Evolutionary conservation across 1,140 invertebrate species (phyloP).

Genomic region (Megalonaias nervosa): DNA sequence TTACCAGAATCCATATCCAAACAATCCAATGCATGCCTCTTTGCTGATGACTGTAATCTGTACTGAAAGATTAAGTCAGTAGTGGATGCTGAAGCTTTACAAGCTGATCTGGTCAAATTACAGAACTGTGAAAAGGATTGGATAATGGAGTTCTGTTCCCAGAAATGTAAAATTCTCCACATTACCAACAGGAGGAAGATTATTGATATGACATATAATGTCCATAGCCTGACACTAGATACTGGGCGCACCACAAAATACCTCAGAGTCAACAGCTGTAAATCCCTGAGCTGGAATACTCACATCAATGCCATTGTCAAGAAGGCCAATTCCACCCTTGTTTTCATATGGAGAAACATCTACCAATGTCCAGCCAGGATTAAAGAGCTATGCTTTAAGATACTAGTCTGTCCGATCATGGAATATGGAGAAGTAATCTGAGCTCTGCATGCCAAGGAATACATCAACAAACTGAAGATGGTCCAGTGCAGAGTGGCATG

Average conservation of each 20-base stretch:
- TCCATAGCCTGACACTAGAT: not conserved
- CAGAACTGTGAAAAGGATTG: not conserved
- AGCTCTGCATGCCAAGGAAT: no score
- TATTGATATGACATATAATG: not conserved
- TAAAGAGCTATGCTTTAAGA: no score
- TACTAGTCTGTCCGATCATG: no score
- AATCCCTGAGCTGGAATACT: no score
- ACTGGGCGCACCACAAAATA: not conserved
- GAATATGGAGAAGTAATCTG: no score
- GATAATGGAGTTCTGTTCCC: not conserved
- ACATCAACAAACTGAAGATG: no score
- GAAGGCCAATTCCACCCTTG: no score
- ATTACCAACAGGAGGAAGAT: not conserved
- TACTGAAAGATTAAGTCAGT: not conserved
- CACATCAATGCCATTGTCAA: no score
- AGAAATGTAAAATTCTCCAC: not conserved
- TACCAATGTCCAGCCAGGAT: no score
- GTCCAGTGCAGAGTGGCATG: no score
- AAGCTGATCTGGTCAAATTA: constrained; percentile 9
- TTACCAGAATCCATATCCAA: no score
- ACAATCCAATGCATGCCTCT: not conserved
- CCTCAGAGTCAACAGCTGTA: not conserved
- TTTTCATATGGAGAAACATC: no score
- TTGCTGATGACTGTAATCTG: not conserved
- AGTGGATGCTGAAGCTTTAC: not conserved